These are phyloP conservation scores for Lonchura striata DNA, from an alignment of 2,113 vertebrate genomes.

Conservation along the genomic window DNA sequence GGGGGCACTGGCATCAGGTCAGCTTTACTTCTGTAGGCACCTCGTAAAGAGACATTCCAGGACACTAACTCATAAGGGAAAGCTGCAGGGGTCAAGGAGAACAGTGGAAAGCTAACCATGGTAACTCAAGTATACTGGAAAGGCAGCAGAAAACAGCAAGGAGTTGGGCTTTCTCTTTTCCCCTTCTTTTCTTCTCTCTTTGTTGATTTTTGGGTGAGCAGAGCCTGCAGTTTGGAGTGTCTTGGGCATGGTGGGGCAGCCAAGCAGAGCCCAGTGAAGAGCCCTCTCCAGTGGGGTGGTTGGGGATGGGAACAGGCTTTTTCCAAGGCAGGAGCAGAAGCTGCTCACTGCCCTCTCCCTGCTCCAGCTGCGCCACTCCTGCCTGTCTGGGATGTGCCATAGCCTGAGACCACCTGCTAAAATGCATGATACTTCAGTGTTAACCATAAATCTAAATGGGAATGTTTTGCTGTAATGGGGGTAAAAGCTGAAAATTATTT, in stretches of 20 bases:
- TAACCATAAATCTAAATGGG: neutral
- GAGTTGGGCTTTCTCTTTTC: neutral
- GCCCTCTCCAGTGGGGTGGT: neutral
- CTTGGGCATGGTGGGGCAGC: neutral
- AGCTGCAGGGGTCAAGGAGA: slow-evolving; percentile 72
- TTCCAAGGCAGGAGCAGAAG: neutral
- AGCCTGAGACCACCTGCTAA: neutral
- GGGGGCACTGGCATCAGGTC: slow-evolving; percentile 79
- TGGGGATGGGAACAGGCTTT: neutral
- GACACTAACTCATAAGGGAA: slow-evolving; percentile 80
- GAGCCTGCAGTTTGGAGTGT: neutral
- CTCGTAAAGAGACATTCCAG: slow-evolving; percentile 84
- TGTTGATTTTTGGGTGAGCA: neutral
- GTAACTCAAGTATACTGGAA: slow-evolving; percentile 52
- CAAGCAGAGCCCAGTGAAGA: neutral
- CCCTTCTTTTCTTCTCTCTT: neutral
- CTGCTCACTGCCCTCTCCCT: neutral
- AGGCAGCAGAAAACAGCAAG: slow-evolving; percentile 10
- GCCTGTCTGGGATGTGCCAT: neutral
- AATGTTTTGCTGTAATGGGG: neutral
- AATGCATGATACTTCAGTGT: neutral
- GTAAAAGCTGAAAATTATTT: neutral
- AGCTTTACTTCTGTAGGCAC: slow-evolving; percentile 77
- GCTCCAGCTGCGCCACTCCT: neutral
- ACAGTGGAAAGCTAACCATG: slow-evolving; percentile 73